These are phyloP conservation scores for Scaeva pyrastri DNA, from an alignment of 2,888 invertebrate genomes.

Conservation along the genomic window DNA sequence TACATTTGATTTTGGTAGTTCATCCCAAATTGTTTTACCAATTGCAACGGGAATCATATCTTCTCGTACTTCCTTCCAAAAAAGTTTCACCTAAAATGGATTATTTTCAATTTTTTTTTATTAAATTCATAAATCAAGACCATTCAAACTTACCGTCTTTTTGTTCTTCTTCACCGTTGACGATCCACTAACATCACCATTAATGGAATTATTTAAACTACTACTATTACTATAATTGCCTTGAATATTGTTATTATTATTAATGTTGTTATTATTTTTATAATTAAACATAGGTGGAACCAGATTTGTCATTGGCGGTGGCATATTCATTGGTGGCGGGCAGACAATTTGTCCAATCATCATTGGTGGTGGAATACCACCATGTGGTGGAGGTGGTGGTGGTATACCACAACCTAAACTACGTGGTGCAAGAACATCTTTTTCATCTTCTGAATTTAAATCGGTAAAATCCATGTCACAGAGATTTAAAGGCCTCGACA, in stretches of 20 bases:
- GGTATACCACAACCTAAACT: slow-evolving; percentile 88
- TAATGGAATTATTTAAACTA: slow-evolving; percentile 82
- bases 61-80: slow-evolving; percentile 98
- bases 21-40: slow-evolving; percentile 95
- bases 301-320: slow-evolving; percentile 85
- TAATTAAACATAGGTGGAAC: slow-evolving; percentile 85
- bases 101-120: background rate
- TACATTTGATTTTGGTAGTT: slow-evolving; percentile 91
- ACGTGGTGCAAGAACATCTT: slow-evolving; percentile 89
- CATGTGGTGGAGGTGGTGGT: slow-evolving; percentile 92
- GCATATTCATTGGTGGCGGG: slow-evolving; percentile 84
- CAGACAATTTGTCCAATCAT: slow-evolving; percentile 80
- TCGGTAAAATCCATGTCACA: slow-evolving; percentile 99
- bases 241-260: too few species aligned
- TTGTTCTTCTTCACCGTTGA: slow-evolving; percentile 91
- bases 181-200: slow-evolving; percentile 80
- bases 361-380: slow-evolving; percentile 85
- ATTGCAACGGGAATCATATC: slow-evolving; percentile 86
- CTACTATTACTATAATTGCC: slow-evolving; percentile 81
- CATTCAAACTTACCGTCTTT: slow-evolving; percentile 90
- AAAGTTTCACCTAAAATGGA: slow-evolving; percentile 89
- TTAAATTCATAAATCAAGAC: background rate
- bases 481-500: slow-evolving; percentile 90
- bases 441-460: slow-evolving; percentile 94
- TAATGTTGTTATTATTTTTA: too few species aligned